A percentile compares a stretch with the other conserved stretches of the same genome.
These are phyloP conservation scores for Erebia ligea DNA, from an alignment of 2,888 invertebrate genomes.

Conservation along the genomic window DNA sequence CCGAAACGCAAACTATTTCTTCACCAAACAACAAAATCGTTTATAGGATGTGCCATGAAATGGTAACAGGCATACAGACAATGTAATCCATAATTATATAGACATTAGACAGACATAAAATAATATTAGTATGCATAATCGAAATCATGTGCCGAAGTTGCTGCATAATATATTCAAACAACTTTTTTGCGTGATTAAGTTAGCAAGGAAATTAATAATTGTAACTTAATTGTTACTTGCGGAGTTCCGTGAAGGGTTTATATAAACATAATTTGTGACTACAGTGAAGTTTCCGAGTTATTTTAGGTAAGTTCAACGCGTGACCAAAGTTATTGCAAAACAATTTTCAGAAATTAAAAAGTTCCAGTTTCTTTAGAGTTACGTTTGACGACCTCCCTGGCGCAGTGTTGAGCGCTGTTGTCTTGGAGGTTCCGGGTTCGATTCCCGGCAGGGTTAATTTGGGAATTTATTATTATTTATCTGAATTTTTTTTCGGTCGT, in stretches of 20 bases:
- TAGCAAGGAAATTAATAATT: conserved; percentile 44
- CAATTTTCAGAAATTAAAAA: conserved; percentile 11
- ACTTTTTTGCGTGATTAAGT: conserved; percentile 43
- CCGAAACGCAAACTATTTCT: too few species aligned
- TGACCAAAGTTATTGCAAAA: neutral
- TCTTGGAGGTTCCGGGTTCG: too few species aligned
- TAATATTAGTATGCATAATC: neutral
- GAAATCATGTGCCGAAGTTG: neutral
- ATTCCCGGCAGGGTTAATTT: too few species aligned
- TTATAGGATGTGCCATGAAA: neutral
- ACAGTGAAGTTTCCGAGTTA: conserved; percentile 7
- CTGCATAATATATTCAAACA: conserved; percentile 2
- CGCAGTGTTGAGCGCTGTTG: too few species aligned
- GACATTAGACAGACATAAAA: too few species aligned
- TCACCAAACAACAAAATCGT: too few species aligned
- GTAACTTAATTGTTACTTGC: conserved; percentile 55
- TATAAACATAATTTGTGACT: conserved; percentile 13
- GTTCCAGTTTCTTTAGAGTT: neutral
- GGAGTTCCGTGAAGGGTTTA: conserved; percentile 50
- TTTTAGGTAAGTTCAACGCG: conserved; percentile 1
- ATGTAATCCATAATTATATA: neutral
- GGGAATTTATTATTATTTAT: too few species aligned
- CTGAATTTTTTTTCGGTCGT: too few species aligned
- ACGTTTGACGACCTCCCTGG: too few species aligned
- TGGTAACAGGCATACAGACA: neutral